Conservation (phyloP, 2,113 vertebrate genomes). For the Riparia riparia region DNA sequence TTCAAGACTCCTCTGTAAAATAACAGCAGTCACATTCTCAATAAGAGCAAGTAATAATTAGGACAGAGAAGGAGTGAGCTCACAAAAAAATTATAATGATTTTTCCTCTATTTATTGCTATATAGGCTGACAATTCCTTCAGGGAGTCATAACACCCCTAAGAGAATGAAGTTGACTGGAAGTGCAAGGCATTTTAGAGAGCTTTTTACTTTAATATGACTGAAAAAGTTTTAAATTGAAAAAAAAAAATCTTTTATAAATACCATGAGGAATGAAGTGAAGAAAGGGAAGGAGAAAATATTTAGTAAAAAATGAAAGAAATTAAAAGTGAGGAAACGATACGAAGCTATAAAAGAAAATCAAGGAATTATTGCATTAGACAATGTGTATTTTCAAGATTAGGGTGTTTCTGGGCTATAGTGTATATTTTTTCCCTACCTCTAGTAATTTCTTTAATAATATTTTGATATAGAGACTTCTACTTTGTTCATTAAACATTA, state of each 20-base stretch:
- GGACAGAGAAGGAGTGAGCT: neutral
- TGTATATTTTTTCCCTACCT: neutral
- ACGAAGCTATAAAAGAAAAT: neutral
- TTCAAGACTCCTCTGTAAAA: neutral
- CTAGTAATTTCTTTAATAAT: neutral
- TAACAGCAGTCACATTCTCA: neutral
- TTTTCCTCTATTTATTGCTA: neutral
- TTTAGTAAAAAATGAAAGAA: neutral
- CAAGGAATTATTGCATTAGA: neutral
- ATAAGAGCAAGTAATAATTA: neutral
- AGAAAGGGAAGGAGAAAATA: neutral
- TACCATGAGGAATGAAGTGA: neutral
- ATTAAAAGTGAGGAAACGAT: accelerated
- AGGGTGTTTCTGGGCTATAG: neutral
- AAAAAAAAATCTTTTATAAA: neutral
- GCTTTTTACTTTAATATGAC: neutral
- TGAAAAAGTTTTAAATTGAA: neutral
- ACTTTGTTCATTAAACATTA: neutral
- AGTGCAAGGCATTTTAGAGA: neutral
- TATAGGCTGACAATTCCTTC: neutral
- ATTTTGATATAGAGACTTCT: neutral
- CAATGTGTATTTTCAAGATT: neutral
- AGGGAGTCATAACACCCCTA: neutral
- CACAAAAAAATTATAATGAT: neutral
- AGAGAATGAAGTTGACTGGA: neutral